phyloP scores from a whole-genome alignment of 2,113 vertebrate species.

The Mastomys coucha region DNA sequence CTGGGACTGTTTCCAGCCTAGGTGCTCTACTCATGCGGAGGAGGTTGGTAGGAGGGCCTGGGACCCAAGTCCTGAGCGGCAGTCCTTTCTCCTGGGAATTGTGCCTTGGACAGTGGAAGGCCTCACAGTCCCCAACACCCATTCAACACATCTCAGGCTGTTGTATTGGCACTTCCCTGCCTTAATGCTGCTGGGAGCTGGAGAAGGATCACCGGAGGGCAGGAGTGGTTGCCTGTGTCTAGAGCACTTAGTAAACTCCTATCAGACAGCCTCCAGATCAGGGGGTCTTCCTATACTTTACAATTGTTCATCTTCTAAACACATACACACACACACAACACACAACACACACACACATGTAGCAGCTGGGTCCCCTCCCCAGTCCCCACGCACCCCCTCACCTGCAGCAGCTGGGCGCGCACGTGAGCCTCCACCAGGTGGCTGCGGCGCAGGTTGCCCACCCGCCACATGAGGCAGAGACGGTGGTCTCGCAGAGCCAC shows the following conservation, averaged over 20 bases:
- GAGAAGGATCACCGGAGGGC: not conserved
- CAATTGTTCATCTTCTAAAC: not conserved
- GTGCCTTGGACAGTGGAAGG: not conserved
- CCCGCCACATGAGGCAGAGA: conserved; percentile 96
- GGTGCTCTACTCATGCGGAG: not conserved
- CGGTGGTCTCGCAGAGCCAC: conserved; percentile 92
- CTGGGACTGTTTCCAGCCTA: not conserved
- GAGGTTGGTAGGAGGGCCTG: not conserved
- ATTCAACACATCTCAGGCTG: not conserved
- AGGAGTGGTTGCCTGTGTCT: not conserved
- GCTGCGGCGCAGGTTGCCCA: conserved; percentile 93
- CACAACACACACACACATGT: not conserved
- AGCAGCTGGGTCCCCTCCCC: not conserved
- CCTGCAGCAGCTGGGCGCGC: conserved; percentile 93
- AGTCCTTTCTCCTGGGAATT: not conserved
- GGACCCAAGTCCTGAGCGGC: not conserved
- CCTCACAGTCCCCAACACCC: not conserved
- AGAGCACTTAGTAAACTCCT: not conserved
- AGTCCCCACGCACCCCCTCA: conserved; percentile 46
- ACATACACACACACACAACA: not conserved
- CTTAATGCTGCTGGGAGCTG: not conserved
- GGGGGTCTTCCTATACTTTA: not conserved
- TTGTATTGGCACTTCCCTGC: not conserved
- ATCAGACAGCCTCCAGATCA: not conserved
- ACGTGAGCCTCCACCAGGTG: conserved; percentile 95